phyloP scores from a whole-genome alignment of 2,888 invertebrate genomes.

The Cephalotes varians region DNA sequence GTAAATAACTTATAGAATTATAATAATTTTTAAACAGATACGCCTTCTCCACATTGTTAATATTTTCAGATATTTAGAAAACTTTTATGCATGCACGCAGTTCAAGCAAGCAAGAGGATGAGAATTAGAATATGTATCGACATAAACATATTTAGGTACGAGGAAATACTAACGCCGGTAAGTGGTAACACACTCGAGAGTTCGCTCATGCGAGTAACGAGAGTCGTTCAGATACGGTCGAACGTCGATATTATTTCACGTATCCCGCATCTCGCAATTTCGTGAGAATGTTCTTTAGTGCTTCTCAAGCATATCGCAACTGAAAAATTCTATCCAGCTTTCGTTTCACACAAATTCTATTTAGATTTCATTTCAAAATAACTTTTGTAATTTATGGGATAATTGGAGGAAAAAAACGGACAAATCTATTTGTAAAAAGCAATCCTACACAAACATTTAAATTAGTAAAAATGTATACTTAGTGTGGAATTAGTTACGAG shows the following conservation, averaged over 20 bases:
- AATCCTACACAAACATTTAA: neutral
- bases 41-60: neutral
- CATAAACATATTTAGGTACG: conserved; percentile 69
- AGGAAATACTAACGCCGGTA: conserved; percentile 57
- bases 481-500: neutral
- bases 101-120: neutral
- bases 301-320: conserved; percentile 9
- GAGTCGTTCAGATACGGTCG: conserved; percentile 78
- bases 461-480: neutral
- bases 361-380: neutral
- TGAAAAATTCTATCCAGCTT: neutral
- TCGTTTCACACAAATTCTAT: neutral
- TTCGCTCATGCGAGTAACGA: conserved; percentile 81
- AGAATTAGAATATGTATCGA: conserved; percentile 46
- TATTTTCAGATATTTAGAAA: conserved; percentile 21
- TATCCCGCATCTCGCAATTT: conserved; percentile 76
- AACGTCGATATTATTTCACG: conserved; percentile 53
- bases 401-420: neutral
- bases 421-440: neutral
- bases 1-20: neutral
- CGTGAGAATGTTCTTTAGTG: conserved; percentile 65
- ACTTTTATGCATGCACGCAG: neutral
- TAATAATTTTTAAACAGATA: neutral
- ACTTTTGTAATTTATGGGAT: neutral
- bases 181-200: conserved; percentile 81